Evolutionary conservation across 2,797 vertebrate species (phyloP).

Genomic region (Siniperca obscura): DNA sequence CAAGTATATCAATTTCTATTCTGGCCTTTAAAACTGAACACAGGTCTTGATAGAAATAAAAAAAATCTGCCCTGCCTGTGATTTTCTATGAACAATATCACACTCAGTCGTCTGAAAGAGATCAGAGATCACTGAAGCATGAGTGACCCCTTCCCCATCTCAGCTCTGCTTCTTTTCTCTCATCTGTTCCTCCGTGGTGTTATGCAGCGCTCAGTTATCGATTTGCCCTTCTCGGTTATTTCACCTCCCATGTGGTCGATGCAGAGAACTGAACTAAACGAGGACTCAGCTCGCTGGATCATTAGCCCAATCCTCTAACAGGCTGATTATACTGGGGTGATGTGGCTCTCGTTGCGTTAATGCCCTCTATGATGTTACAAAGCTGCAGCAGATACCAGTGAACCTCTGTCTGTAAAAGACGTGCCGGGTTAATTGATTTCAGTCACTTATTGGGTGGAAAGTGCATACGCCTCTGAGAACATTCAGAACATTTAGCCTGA

Average conservation of each 20-base stretch:
- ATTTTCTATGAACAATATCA: conserved; percentile 26
- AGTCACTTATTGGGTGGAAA: neutral
- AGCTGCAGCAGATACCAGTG: conserved; percentile 31
- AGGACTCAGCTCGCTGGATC: conserved; percentile 31
- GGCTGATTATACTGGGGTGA: conserved; percentile 42
- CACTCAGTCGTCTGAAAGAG: conserved; percentile 22
- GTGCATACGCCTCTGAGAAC: neutral
- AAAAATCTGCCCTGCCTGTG: neutral
- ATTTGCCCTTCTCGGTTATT: conserved; percentile 10
- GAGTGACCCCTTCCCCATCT: neutral
- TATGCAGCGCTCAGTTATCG: neutral
- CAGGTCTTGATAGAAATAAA: conserved; percentile 3
- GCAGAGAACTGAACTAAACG: conserved; percentile 33
- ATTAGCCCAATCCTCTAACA: conserved; percentile 52
- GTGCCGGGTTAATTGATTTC: conserved; percentile 26
- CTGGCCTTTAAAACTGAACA: conserved; percentile 2
- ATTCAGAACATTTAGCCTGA: conserved; percentile 17
- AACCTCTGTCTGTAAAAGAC: conserved; percentile 22
- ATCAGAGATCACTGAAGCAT: conserved; percentile 38
- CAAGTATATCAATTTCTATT: neutral
- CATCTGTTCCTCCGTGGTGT: conserved; percentile 14
- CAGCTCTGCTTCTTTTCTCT: neutral
- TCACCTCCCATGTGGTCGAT: conserved; percentile 39
- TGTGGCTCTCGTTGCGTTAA: conserved; percentile 34
- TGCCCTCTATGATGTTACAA: conserved; percentile 46